Percentiles rank a stretch among this genome's conserved stretches.
phyloP scores from a whole-genome alignment of 2,888 invertebrate genomes.

The Xanthostigma xanthostigma region DNA sequence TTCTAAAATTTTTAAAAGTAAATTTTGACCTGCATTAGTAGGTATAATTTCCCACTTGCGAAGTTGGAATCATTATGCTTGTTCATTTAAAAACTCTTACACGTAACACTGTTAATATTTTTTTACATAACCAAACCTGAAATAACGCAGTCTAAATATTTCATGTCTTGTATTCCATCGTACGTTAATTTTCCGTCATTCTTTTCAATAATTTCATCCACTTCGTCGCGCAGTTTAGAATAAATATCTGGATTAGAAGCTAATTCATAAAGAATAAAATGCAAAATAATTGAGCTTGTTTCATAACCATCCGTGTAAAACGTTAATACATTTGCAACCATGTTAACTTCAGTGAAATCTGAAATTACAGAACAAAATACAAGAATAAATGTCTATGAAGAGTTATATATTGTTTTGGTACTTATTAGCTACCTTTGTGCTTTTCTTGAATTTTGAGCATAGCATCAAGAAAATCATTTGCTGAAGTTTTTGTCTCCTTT shows the following conservation, averaged over 20 bases:
- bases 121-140: background rate
- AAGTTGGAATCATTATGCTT: too few relatives aligned
- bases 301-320: conserved; percentile 29
- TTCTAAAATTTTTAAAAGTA: too few relatives aligned
- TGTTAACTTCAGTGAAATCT: conserved; percentile 11
- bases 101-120: too few relatives aligned
- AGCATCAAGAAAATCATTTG: background rate
- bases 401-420: background rate
- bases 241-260: conserved; percentile 24
- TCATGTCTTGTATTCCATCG: conserved; percentile 25
- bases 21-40: too few relatives aligned
- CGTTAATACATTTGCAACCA: conserved; percentile 22
- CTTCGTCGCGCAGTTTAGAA: conserved; percentile 23
- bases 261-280: conserved; percentile 22
- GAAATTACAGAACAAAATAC: background rate
- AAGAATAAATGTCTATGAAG: too few relatives aligned
- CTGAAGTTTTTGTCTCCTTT: background rate
- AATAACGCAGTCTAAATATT: conserved; percentile 27
- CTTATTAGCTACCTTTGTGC: background rate
- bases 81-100: too few relatives aligned
- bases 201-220: conserved; percentile 16
- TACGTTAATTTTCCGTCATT: conserved; percentile 21
- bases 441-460: background rate
- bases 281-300: conserved; percentile 24
- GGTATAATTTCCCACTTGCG: too few relatives aligned